Evolutionary conservation across 2,797 vertebrate species (phyloP), one percentile per base, ranked within the genome.

Genomic region (Denticeps clupeoides): DNA sequence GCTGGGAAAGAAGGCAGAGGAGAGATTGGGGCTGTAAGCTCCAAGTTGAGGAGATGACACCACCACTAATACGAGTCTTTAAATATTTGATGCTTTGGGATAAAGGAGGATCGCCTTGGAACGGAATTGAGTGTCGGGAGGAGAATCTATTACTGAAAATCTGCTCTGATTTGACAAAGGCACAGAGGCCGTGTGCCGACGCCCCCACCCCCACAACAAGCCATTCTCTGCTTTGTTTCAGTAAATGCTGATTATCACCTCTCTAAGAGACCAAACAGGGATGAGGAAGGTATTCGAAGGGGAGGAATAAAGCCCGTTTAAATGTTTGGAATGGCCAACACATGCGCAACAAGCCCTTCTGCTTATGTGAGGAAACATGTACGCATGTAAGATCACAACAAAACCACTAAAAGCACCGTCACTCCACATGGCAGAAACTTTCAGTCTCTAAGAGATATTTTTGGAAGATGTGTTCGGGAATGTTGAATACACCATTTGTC

Each of bases 31-130:
- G 75, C 78, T 82, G 74, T 92, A 89, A 93, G 91, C 90, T 78
- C 70, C 54, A 69, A 77, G 71, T 79, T 81, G 78, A 81, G 72
- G 78, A 77, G 78, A 83, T 83, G 82, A 82, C 82, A 83, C 79
- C 70, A 73, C 72, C 88, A 83, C 91, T 98, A 96, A 98, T 98
- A 92, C 90, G 84, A 91, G 91, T 93, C 91, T 98, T 98, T 98
- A 97, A 85, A 97, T 98, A 98, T 98, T 98, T 98, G 92, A 98
- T 98, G 92, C 89, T 84, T 81, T 87, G 84, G 93, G 93, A 93
- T 97, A 94, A 98, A 97, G 90, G 85, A 76, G 87, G 89, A 94
- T 95, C 89, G 91, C 88, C 91, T 96, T 87, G 83, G 87, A 91
- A 89, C 86, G 87, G 90, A 92, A 97, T 95, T 91, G 91, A 96